A percentile compares a stretch with the other conserved stretches of the same genome.
phyloP scores from a whole-genome alignment of 1,140 invertebrate species.

The Drosophila ironensis region DNA sequence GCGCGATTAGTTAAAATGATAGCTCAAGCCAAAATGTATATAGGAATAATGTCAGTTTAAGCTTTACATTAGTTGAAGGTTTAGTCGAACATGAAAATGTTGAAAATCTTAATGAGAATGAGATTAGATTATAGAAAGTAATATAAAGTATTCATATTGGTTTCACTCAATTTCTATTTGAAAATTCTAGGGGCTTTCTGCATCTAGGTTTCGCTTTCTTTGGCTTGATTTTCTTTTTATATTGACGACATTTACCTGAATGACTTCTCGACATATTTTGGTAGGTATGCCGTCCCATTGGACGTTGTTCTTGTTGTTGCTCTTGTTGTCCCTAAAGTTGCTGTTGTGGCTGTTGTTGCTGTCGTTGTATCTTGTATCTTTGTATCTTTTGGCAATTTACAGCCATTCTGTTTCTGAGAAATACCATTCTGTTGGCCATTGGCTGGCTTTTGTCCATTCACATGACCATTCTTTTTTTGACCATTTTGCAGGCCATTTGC shows the following conservation, averaged over 20 bases:
- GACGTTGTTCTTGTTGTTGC: conserved; percentile 32
- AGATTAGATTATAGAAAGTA: conserved; percentile 6
- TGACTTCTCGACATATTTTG: conserved; percentile 82
- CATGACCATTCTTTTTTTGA: conserved; percentile 17
- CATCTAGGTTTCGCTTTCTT: background rate
- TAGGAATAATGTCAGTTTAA: background rate
- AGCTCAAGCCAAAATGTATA: conserved; percentile 11
- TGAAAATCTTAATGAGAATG: background rate
- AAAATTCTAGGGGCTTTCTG: background rate
- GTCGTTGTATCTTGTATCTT: conserved; percentile 13
- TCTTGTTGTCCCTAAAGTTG: conserved; percentile 7
- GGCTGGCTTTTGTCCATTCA: conserved; percentile 29
- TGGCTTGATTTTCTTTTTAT: conserved; percentile 6
- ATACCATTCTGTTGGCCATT: conserved; percentile 44
- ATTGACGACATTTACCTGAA: conserved; percentile 80
- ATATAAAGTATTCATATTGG: background rate
- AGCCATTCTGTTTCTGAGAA: conserved; percentile 19
- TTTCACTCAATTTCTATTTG: background rate
- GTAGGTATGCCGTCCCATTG: conserved; percentile 74
- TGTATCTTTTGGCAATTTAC: conserved; percentile 12
- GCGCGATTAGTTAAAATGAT: background rate
- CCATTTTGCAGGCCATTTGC: conserved; percentile 24
- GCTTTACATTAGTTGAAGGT: background rate
- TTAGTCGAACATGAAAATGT: conserved; percentile 1
- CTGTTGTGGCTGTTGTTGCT: conserved; percentile 10